phyloP scores from a whole-genome alignment of 2,888 invertebrate genomes.

The Thysanoteuthis rhombus region DNA sequence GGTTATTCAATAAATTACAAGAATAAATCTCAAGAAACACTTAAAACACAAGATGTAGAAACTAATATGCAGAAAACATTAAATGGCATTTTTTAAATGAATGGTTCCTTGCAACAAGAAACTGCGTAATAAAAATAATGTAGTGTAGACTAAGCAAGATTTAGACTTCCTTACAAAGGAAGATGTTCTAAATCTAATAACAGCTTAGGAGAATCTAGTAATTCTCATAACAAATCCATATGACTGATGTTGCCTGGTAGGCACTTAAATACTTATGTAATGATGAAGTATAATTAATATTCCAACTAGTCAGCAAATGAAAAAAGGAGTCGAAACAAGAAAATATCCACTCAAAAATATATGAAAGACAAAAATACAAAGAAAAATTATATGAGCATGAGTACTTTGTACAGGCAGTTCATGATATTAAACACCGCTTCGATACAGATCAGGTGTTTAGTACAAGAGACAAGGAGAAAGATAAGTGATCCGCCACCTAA shows the following conservation, averaged over 20 bases:
- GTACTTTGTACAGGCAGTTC: background rate
- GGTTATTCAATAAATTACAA: background rate
- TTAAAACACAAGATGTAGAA: background rate
- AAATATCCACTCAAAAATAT: background rate
- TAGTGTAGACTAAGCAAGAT: background rate
- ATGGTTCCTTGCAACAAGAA: background rate
- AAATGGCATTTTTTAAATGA: background rate
- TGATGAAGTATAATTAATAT: background rate
- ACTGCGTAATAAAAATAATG: background rate
- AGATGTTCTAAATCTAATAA: background rate
- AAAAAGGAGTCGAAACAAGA: too few relatives aligned
- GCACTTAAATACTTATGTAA: background rate
- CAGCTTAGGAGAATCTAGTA: background rate
- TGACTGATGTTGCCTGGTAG: background rate
- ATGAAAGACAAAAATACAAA: background rate
- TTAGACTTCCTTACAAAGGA: background rate
- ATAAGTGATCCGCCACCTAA: background rate
- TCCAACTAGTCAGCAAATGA: background rate
- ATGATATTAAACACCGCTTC: background rate
- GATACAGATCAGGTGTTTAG: background rate
- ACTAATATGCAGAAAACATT: background rate
- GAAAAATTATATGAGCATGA: background rate
- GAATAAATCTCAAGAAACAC: background rate
- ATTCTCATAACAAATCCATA: background rate
- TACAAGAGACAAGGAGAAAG: background rate